These are phyloP conservation scores for Diarsia brunnea DNA, from an alignment of 2,888 invertebrate genomes.

Conservation along the genomic window DNA sequence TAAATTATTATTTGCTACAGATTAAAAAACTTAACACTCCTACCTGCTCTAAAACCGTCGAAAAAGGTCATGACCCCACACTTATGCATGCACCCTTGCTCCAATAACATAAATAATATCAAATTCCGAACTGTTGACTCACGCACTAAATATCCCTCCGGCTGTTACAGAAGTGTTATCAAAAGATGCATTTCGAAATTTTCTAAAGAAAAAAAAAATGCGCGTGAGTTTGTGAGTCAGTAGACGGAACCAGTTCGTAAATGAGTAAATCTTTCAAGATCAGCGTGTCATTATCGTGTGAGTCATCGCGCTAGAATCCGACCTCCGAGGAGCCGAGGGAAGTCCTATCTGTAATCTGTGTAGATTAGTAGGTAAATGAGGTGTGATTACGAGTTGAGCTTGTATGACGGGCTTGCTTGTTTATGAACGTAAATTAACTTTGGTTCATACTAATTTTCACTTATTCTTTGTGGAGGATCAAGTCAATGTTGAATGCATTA, in stretches of 20 bases:
- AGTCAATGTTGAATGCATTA: too few species aligned
- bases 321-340: constrained; percentile 79
- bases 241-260: constrained; percentile 73
- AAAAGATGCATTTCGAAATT: constrained; percentile 57
- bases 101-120: constrained; percentile 60
- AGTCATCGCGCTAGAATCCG: constrained; percentile 77
- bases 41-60: constrained; percentile 26
- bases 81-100: constrained; percentile 56
- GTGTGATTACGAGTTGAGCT: constrained; percentile 32
- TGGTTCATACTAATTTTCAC: not conserved
- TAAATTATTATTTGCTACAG: not conserved
- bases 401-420: not conserved
- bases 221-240: constrained; percentile 76
- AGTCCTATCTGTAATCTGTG: constrained; percentile 71
- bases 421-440: constrained; percentile 3
- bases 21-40: constrained; percentile 1
- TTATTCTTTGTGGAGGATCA: not conserved
- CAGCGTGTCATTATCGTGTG: constrained; percentile 75
- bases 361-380: constrained; percentile 61
- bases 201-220: constrained; percentile 64
- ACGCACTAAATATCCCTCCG: constrained; percentile 59
- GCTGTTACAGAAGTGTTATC: constrained; percentile 62
- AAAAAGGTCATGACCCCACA: constrained; percentile 63
- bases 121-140: constrained; percentile 67
- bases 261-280: constrained; percentile 73